Evolutionary conservation across 2,113 vertebrate genomes (phyloP), one percentile per base, ranked within the genome.

Genomic region (Muntiacus reevesi): DNA sequence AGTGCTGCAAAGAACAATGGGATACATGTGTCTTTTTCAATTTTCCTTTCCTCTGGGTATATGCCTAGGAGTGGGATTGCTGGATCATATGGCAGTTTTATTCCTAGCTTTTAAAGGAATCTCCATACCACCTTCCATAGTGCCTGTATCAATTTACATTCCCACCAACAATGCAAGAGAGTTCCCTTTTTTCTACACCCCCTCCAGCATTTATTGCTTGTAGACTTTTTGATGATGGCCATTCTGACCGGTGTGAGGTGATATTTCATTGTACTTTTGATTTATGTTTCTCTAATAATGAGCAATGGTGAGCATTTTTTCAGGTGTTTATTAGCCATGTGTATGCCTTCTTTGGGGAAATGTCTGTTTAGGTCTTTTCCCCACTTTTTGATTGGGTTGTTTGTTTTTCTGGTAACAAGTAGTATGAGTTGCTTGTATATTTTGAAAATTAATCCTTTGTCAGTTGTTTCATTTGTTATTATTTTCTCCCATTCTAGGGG

Each of bases 221-320:
- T 71, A 40, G 67, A 71, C n/a, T 36, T 71, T 71, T 71, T 36
- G n/a, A 40, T 71, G 19, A 40, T 12, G n/a, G 67, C n/a, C n/a
- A 40, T 71, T 71, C 67, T 71, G n/a, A 71, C 19, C 0, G 0
- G 67, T 23, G n/a, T 11, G 67, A 23, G 0, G 5, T 71, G 64
- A 23, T 71, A 71, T 3, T 19, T 71, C 64, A 71, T 21, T 23
- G 67, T 23, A 23, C 2, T 71, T 71, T 71, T 71, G 64, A 71
- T 71, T 71, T 36, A 2, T 19, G 40, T 71, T 71, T 40, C 19
- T 71, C n/a, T 71, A 40, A 71, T 40, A 71, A 23, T 5, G 19
- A 23, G 10, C 1, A 23, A 6, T 71, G n/a, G 23, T 71, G 67
- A 71, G 4, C n/a, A 40, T 71, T n/a, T 71, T 71, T 36, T 71